Conservation (phyloP, 2,797 vertebrate species). For the Poliocrania exsul region DNA sequence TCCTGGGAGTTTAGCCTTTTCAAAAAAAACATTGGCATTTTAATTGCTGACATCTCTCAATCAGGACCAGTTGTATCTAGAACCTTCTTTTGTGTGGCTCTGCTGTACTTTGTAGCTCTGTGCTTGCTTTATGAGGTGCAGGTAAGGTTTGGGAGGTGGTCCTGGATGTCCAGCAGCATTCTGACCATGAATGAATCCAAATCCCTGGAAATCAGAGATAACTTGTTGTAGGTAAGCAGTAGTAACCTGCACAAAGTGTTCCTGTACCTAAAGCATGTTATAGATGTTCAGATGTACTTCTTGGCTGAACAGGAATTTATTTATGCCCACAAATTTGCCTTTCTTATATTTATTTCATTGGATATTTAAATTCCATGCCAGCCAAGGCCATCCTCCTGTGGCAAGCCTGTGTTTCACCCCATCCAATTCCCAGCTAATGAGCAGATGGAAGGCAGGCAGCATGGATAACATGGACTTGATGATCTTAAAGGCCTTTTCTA, state of each 20-base stretch:
- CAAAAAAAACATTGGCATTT: neutral
- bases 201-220: neutral
- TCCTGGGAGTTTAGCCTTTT: neutral
- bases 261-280: neutral
- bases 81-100: neutral
- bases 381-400: neutral
- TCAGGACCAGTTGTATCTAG: neutral
- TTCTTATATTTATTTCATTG: neutral
- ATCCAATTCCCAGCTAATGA: neutral
- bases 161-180: neutral
- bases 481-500: neutral
- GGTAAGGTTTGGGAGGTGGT: neutral
- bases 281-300: neutral
- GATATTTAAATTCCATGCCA: neutral
- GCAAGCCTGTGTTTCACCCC: neutral
- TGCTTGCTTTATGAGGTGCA: neutral
- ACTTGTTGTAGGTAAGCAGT: accelerated
- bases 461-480: neutral
- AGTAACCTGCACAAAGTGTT: neutral
- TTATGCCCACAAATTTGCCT: neutral
- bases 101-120: neutral
- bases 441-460: neutral
- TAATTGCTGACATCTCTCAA: neutral
- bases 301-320: neutral
- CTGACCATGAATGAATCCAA: neutral